Evolutionary conservation across 2,113 vertebrate species (phyloP), one percentile per base, ranked within the genome.

Genomic region (Erpornis zantholeuca): DNA sequence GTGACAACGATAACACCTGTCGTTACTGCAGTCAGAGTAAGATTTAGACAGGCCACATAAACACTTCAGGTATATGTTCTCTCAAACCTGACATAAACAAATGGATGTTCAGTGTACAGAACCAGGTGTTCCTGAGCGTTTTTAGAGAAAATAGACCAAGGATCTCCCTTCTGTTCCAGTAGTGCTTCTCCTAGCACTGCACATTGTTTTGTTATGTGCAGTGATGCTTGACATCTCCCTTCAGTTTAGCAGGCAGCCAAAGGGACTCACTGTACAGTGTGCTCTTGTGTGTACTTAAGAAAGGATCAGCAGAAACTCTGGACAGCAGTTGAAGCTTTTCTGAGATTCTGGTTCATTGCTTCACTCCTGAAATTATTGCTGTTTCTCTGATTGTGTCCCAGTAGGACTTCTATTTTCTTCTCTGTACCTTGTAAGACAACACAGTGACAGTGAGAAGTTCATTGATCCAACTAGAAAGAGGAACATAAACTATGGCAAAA

Each of bases 251-350:
- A 52, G 28, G 24, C 27, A 69, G 40, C 19, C 7, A 8, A 64
- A 75, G 29, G 36, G n/a, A 65, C 45, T 42, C 36, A 16, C 12
- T 18, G 40, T 47, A 13, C 7, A 5, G 11, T 8, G 6, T 44
- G 8, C 8, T n/a, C 20, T 77, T 2, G 2, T 0, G 0, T 65
- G 3, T 35, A 31, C 69, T 71, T 80, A 63, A 80, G 12, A 38
- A 72, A 85, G 75, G 28, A 70, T 70, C 18, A 61, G 15, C 35
- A 91, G 73, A 70, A 88, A 57, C 6, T 54, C 65, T 44, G 35
- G 71, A 40, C 38, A 81, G 29, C 23, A 47, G 14, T 2, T 81
- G 60, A 38, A 82, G 47, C 36, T 78, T 27, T 81, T 86, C 59
- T 88, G 76, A 77, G 68, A 88, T 12, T 47, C 35, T 76, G 19